Percentiles rank a stretch among this genome's conserved stretches.
phyloP scores from a whole-genome alignment of 92 coral and sea anemone genomes.

The Porites rus region DNA sequence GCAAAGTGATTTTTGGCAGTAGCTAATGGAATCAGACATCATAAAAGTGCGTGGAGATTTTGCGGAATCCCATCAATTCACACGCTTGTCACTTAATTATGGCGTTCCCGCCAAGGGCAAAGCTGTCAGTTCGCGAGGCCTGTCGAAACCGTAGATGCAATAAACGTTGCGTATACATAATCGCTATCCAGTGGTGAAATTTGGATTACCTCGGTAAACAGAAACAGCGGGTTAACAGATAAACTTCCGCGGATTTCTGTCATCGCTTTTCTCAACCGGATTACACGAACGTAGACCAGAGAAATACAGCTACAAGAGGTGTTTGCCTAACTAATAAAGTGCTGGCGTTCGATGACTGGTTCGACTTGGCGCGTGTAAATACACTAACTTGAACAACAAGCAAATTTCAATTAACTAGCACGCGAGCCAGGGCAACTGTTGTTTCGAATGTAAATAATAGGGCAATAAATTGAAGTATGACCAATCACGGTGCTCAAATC shows the following conservation, averaged over 20 bases:
- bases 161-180: slow-evolving; percentile 81
- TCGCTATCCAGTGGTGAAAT: slow-evolving; percentile 80
- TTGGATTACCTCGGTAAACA: slow-evolving; percentile 93
- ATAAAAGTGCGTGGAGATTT: slow-evolving; percentile 23
- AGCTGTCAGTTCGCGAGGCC: slow-evolving; percentile 55
- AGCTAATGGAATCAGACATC: slow-evolving; percentile 31
- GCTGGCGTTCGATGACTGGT: slow-evolving; percentile 1
- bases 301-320: not conserved
- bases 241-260: slow-evolving; percentile 58
- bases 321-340: not conserved
- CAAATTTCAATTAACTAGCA: slow-evolving; percentile 44
- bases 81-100: slow-evolving; percentile 41
- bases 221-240: slow-evolving; percentile 69
- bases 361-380: slow-evolving; percentile 26
- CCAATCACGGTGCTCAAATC: slow-evolving; percentile 65
- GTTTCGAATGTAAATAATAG: slow-evolving; percentile 68
- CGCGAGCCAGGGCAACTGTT: slow-evolving; percentile 52
- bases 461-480: slow-evolving; percentile 69
- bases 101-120: slow-evolving; percentile 45
- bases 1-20: slow-evolving; percentile 26
- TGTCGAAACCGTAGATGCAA: slow-evolving; percentile 65
- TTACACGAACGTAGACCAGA: slow-evolving; percentile 35
- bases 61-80: slow-evolving; percentile 30
- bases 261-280: slow-evolving; percentile 54
- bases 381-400: slow-evolving; percentile 45